Conservation (phyloP, 2,113 vertebrate species). For the Formicarius rufipectus region DNA sequence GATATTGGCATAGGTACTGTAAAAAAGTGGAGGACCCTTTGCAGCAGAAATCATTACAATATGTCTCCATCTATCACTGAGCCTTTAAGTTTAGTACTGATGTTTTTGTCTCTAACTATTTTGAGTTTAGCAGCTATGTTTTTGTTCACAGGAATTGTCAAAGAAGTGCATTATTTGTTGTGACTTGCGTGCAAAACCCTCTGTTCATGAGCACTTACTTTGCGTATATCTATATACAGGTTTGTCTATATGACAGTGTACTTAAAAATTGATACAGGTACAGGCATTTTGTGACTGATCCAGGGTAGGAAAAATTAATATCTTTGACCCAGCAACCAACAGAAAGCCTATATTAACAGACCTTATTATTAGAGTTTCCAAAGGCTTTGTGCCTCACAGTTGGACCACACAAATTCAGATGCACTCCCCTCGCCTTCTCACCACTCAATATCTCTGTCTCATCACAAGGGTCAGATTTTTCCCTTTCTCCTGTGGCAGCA, state of each 20-base stretch:
- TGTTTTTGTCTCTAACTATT: background rate
- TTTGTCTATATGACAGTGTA: background rate
- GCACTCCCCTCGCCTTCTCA: rapidly evolving
- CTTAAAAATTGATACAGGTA: background rate
- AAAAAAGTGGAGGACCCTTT: background rate
- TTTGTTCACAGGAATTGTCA: background rate
- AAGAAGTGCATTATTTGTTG: background rate
- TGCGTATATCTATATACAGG: background rate
- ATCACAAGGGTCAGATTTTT: background rate
- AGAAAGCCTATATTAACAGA: background rate
- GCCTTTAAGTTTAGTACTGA: background rate
- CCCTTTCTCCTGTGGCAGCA: background rate
- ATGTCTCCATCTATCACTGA: background rate
- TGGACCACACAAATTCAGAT: background rate
- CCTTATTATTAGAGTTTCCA: background rate
- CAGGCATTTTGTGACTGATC: background rate
- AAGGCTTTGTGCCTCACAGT: background rate
- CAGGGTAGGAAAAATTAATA: background rate
- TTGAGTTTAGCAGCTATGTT: background rate
- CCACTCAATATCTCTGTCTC: background rate
- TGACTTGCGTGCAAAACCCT: background rate
- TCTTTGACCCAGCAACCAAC: background rate
- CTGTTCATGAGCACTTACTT: background rate
- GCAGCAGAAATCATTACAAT: background rate
- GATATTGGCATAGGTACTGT: background rate